Base-by-base conservation (phyloP, 2,113 vertebrate genomes). In the Athene cunicularia region DNA sequence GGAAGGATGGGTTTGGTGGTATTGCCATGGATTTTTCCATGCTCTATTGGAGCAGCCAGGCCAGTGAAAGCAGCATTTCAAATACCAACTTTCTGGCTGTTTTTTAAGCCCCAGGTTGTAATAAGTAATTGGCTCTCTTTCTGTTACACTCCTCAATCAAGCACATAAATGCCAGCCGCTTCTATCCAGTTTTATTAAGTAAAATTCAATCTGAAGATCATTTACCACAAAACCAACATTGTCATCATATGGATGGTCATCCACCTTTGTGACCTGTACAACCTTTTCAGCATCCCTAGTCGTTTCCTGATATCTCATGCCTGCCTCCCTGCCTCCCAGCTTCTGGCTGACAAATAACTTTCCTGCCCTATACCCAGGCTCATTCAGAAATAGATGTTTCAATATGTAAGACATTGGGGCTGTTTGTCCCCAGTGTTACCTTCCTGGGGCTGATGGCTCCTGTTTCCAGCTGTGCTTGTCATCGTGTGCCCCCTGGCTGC, bases 51-150 rank as follows among this genome's bases (percentile, higher is more conserved):
- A 90, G 35, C 64, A 86, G 62, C 45, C 81, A 43, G 56, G 45
- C 39, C 26, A 39, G 32, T 22, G 47, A 80, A 76, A 79, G 64
- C 74, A 70, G 73, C 77, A 14, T 90, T 85, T 62, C 88, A 53
- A 90, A 43, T 22, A 32, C 66, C 1, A 0, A 24, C 35, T 43
- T 86, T 33, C 59, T 80, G 83, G 11, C 50, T 93, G 62, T 0
- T 56, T 66, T 81, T 62, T 18, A 62, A 95, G 63, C 82, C 91
- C 55, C 63, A 63, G 83, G 67, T 84, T 73, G 89, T 59, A 74
- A 5, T 80, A 45, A 83, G 28, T 84, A 84, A 95, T 94, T 72
- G 88, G 43, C 20, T 79, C 21, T 37, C 59, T 89, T 55, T 66
- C 62, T 85, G 76, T 60, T 80, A 18, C 19, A 11, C n/a, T 85